Evolutionary conservation across 2,797 vertebrate genomes (phyloP).

Genomic region (Garrulus glandarius): DNA sequence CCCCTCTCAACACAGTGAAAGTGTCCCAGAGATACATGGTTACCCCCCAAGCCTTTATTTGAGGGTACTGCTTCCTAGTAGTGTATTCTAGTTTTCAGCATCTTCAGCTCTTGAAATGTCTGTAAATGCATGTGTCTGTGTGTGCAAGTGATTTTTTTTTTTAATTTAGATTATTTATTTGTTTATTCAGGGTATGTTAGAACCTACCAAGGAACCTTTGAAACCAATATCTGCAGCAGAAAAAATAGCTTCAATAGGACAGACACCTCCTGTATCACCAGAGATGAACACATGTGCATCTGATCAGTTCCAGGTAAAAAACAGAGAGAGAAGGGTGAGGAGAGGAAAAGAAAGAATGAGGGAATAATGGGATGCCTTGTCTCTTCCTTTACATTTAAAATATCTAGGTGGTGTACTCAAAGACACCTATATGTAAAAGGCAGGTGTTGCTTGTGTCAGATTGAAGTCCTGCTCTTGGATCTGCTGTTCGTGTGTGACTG

Average conservation of each 20-base stretch:
- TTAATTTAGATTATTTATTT: not conserved
- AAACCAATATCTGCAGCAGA: conserved; percentile 83
- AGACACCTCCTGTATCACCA: conserved; percentile 76
- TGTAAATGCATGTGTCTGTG: not conserved
- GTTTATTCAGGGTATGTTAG: conserved; percentile 85
- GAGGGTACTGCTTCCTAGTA: not conserved
- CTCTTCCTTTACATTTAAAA: not conserved
- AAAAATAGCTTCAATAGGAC: conserved; percentile 82
- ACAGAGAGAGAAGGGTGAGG: not conserved
- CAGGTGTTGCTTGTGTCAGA: not conserved
- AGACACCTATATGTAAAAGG: not conserved
- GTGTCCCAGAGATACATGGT: not conserved
- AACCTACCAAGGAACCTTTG: conserved; percentile 91
- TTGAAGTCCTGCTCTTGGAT: conserved; percentile 9
- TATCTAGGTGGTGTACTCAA: not conserved
- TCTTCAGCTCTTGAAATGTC: not conserved
- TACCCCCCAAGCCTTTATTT: not conserved
- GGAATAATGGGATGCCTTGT: not conserved
- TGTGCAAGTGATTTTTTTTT: not conserved
- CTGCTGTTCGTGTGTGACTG: conserved; percentile 15
- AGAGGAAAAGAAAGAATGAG: not conserved
- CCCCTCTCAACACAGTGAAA: not conserved
- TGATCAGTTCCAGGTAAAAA: conserved; percentile 86
- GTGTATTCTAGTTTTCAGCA: not conserved
- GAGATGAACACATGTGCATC: conserved; percentile 81